These are phyloP conservation scores for Watersipora subatra DNA, from an alignment of 1,140 invertebrate species.

Conservation along the genomic window DNA sequence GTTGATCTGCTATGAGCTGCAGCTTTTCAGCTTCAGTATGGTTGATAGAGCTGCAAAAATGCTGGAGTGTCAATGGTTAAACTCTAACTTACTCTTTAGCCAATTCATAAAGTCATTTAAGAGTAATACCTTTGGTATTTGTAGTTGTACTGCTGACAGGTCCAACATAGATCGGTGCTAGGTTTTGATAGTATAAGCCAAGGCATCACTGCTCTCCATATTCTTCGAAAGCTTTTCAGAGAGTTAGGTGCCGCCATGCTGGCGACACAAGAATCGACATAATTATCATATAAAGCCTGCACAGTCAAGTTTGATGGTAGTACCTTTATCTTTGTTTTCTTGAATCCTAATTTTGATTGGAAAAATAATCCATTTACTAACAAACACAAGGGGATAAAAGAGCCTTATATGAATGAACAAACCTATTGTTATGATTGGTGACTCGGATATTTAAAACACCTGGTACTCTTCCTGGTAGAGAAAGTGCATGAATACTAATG, in stretches of 20 bases:
- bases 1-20: conserved; percentile 2
- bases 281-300: conserved; percentile 2
- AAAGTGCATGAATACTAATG: conserved; percentile 14
- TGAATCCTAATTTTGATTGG: too few species aligned
- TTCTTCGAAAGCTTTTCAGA: background rate
- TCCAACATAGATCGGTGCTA: conserved; percentile 7
- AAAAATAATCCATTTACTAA: too few species aligned
- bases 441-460: too few species aligned
- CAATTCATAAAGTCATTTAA: too few species aligned
- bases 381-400: too few species aligned
- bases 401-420: too few species aligned
- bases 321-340: conserved; percentile 11
- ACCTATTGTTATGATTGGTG: too few species aligned
- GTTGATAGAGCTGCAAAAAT: background rate
- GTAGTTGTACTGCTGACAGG: conserved; percentile 6
- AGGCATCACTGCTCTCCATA: conserved; percentile 2
- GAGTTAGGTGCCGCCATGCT: background rate
- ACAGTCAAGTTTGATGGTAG: conserved; percentile 9
- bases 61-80: too few species aligned
- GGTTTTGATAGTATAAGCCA: background rate
- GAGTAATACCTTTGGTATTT: too few species aligned
- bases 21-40: conserved; percentile 2
- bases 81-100: too few species aligned
- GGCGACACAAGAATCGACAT: background rate
- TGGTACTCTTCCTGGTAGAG: conserved; percentile 16